These are phyloP conservation scores for Dicycla oo DNA, from an alignment of 2,888 invertebrate species.

Conservation along the genomic window DNA sequence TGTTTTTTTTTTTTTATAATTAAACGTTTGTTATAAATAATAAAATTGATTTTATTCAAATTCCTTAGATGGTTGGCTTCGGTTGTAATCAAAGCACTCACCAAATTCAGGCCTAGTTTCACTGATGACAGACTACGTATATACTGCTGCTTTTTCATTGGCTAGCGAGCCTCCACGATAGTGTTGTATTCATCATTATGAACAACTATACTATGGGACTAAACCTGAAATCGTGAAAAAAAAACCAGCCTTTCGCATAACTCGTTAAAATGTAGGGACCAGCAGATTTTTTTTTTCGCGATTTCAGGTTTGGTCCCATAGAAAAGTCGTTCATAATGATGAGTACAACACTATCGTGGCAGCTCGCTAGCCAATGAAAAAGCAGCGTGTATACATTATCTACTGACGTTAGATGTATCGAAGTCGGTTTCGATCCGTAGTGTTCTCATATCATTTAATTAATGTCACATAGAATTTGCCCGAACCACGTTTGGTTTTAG, in stretches of 20 bases:
- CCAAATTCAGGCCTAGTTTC: constrained; percentile 12
- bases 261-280: too few relatives aligned
- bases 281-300: too few relatives aligned
- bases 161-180: too few relatives aligned
- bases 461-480: constrained; percentile 49
- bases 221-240: too few relatives aligned
- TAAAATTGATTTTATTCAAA: constrained; percentile 55
- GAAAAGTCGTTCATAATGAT: too few relatives aligned
- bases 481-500: constrained; percentile 21
- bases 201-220: too few relatives aligned
- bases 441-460: constrained; percentile 39
- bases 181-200: too few relatives aligned
- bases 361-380: not conserved
- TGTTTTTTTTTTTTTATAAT: constrained; percentile 33
- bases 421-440: constrained; percentile 30
- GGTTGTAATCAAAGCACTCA: constrained; percentile 7
- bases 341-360: too few relatives aligned
- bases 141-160: too few relatives aligned
- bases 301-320: too few relatives aligned
- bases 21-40: constrained; percentile 47
- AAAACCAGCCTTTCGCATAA: too few relatives aligned
- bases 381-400: constrained; percentile 5
- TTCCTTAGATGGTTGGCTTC: constrained; percentile 33
- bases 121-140: constrained; percentile 13
- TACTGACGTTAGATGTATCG: constrained; percentile 24